phyloP scores from a whole-genome alignment of 2,797 vertebrate genomes.

The Sebastes wilsoni region DNA sequence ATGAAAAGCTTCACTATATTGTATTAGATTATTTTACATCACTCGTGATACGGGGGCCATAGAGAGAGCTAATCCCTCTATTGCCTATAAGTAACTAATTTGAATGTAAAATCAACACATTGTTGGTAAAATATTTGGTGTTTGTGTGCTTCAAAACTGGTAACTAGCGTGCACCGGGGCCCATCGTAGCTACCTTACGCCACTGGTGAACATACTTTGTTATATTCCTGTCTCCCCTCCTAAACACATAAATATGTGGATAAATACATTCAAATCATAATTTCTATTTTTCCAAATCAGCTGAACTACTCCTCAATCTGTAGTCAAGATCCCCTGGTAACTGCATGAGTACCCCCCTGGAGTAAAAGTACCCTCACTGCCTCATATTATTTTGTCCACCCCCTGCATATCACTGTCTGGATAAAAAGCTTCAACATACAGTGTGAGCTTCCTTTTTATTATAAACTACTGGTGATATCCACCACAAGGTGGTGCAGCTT shows the following conservation, averaged over 20 bases:
- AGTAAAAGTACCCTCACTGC: neutral
- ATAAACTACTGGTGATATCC: neutral
- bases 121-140: too few species aligned
- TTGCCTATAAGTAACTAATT: too few species aligned
- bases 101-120: too few species aligned
- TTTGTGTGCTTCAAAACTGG: too few species aligned
- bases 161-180: too few species aligned
- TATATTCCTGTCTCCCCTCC: neutral
- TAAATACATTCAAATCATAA: neutral
- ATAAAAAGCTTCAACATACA: neutral
- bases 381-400: neutral
- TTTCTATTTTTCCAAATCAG: neutral
- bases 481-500: conserved; percentile 70
- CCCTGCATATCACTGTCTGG: neutral
- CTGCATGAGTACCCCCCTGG: neutral
- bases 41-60: rapidly evolving
- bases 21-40: too few species aligned
- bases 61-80: too few species aligned
- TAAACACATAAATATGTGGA: neutral
- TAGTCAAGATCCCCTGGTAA: neutral
- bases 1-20: too few species aligned
- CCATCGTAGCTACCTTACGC: too few species aligned
- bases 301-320: neutral
- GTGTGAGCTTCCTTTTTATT: neutral
- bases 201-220: neutral